phyloP scores from a whole-genome alignment of 2,888 invertebrate genomes.

The Sesia apiformis region DNA sequence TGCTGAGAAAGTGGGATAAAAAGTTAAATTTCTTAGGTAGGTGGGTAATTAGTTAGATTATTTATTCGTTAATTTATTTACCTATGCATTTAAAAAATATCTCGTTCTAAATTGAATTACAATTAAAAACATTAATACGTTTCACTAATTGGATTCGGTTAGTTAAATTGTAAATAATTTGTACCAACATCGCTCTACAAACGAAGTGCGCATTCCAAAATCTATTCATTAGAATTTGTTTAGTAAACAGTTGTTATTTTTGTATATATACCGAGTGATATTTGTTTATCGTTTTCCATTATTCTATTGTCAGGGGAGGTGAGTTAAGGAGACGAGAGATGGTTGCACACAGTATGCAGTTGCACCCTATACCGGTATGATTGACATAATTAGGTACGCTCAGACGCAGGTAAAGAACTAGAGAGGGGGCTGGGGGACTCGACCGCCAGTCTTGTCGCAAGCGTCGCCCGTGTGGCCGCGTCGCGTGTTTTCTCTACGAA shows the following conservation, averaged over 20 bases:
- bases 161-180: too few species aligned
- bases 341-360: constrained; percentile 3
- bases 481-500: constrained; percentile 10
- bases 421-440: constrained; percentile 14
- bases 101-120: too few species aligned
- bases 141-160: too few species aligned
- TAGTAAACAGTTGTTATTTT: constrained; percentile 7
- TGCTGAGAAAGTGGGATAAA: too few species aligned
- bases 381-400: constrained; percentile 58
- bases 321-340: constrained; percentile 11
- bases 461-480: constrained; percentile 31
- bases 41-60: too few species aligned
- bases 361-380: constrained; percentile 42
- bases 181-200: neutral
- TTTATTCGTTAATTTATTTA: too few species aligned
- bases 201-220: neutral
- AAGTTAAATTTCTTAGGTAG: too few species aligned
- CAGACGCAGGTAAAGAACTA: constrained; percentile 34
- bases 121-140: too few species aligned
- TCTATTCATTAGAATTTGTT: neutral
- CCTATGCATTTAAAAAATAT: too few species aligned
- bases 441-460: constrained; percentile 40
- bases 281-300: constrained; percentile 13
- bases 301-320: constrained; percentile 36
- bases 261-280: neutral